Base-by-base conservation (phyloP, 1,140 invertebrate species). In the Pseudobourletiella spinata region DNA sequence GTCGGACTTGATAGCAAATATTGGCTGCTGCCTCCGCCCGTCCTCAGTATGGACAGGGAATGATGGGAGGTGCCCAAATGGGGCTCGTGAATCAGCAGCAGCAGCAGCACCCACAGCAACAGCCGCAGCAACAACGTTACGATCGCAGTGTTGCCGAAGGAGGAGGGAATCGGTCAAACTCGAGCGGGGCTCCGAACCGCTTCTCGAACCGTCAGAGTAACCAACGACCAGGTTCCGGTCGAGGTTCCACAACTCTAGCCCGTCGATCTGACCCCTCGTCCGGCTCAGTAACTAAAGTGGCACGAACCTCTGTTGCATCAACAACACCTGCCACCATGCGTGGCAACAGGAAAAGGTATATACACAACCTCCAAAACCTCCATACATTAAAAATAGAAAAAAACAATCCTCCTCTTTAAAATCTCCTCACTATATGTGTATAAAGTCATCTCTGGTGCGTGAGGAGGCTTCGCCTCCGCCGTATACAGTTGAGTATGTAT, bases 11-110 rank as follows among this genome's bases (percentile, higher is more conserved):
- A 54, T 54, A 54, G 50, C 50, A 54, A 54, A 54, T 54, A 8
- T 30, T 54, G 50, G 50, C 50, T 26, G 50, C 50, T 28, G 50
- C 50, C 8, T 54, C 50, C 20, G 24, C 6, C 25, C 16, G 50
- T 15, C 50, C 50, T 25, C 16, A 6, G 6, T 64, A 51, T 35
- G 63, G 63, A 48, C 57, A 64, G 43, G 61, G 61, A 50, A 59
- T 59, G 22, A 48, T 64, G 50, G 50, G 50, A 26, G 59, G 51
- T 35, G 57, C 57, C 26, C 57, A 55, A 35, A 56, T 59, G 63
- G 63, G 63, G 29, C 50, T 59, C 18, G 42, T 64, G 28, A 43
- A 46, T 58, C 62, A 60, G 52, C 63, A 60, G 46, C 50, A 25
- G 50, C 48, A 64, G 39, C 63, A 64, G 24, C 57, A 54, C 51